These are phyloP conservation scores for Rhagonycha fulva DNA, from an alignment of 2,888 invertebrate species.

Conservation along the genomic window DNA sequence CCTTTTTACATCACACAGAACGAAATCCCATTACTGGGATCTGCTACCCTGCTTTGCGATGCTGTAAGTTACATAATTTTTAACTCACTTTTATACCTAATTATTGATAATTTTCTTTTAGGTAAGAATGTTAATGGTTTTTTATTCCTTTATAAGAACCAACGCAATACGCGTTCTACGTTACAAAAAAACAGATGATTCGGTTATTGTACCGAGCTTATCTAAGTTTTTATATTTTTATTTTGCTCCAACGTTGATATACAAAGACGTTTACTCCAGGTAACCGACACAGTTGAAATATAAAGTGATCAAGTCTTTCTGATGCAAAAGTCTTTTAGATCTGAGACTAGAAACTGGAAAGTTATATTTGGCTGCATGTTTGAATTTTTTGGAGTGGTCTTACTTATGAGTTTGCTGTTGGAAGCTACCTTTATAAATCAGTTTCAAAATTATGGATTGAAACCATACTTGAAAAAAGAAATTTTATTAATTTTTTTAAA, in stretches of 20 bases:
- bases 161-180: conserved; percentile 66
- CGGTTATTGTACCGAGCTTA: conserved; percentile 62
- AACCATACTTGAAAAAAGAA: conserved; percentile 52
- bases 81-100: too few relatives aligned
- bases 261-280: conserved; percentile 85
- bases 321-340: conserved; percentile 56
- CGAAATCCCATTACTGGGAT: background rate
- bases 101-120: conserved; percentile 38
- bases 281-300: conserved; percentile 42
- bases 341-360: conserved; percentile 73
- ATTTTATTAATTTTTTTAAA: conserved; percentile 69
- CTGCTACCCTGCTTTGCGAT: background rate
- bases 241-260: conserved; percentile 88
- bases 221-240: conserved; percentile 81
- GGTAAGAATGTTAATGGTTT: conserved; percentile 86
- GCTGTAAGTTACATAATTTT: background rate
- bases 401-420: conserved; percentile 80
- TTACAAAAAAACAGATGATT: conserved; percentile 51
- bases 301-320: background rate
- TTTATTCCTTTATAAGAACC: conserved; percentile 78
- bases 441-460: conserved; percentile 63
- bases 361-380: conserved; percentile 69
- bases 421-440: conserved; percentile 66
- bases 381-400: conserved; percentile 78
- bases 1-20: background rate